Conservation (phyloP, 2,113 vertebrate species). For the Neofelis nebulosa region DNA sequence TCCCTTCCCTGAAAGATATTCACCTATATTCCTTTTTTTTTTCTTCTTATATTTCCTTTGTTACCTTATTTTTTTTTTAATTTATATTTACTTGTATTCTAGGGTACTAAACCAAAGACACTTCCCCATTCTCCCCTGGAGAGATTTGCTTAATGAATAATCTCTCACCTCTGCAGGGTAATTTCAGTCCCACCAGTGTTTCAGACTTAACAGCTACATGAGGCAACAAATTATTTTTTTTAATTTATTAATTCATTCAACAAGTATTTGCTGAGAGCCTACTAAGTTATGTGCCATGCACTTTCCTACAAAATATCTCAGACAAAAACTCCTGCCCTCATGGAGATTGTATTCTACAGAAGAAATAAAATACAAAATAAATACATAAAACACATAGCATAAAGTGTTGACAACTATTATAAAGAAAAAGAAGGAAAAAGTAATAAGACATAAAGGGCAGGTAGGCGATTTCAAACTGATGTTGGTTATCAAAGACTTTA, state of each 20-base stretch:
- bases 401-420: neutral
- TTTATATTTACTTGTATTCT: neutral
- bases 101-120: slow-evolving; percentile 21
- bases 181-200: neutral
- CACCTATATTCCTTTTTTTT: neutral
- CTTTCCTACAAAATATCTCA: neutral
- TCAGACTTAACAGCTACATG: neutral
- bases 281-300: neutral
- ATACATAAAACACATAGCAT: neutral
- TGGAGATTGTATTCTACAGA: neutral
- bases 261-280: neutral
- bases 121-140: neutral
- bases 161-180: neutral
- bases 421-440: neutral
- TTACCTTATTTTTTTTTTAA: neutral
- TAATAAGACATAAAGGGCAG: neutral
- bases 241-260: neutral
- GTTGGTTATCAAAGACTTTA: neutral
- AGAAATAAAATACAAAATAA: slow-evolving; percentile 39
- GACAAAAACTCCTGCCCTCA: neutral
- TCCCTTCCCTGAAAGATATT: neutral
- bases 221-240: neutral
- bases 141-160: neutral
- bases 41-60: neutral
- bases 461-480: neutral